These are phyloP conservation scores for Gyps fulvus DNA, from an alignment of 2,113 vertebrate genomes.

Conservation along the genomic window DNA sequence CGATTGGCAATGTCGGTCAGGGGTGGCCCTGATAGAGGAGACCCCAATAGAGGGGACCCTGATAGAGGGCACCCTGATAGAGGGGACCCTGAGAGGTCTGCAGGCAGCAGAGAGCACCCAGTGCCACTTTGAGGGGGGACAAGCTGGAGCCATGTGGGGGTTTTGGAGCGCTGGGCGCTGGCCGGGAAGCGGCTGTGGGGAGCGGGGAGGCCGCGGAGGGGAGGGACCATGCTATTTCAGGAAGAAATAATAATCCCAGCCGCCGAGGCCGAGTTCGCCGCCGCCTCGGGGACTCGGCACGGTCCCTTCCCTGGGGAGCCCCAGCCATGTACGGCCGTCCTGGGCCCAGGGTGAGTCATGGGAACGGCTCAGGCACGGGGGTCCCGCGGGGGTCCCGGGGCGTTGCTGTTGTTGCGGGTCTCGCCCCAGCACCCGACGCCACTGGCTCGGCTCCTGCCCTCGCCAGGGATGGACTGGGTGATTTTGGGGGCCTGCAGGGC, in stretches of 20 bases:
- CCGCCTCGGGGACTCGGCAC: background rate
- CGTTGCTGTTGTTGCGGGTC: background rate
- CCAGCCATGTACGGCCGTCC: background rate
- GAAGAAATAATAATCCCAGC: background rate
- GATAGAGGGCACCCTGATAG: background rate
- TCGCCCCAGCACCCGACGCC: accelerated
- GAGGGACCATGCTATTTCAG: background rate
- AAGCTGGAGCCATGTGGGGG: background rate
- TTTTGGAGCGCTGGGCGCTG: background rate
- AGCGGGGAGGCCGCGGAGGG: background rate
- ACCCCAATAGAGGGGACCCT: no score
- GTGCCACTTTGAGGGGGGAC: no score
- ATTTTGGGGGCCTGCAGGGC: background rate
- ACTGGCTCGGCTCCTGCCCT: no score
- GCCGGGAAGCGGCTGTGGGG: background rate
- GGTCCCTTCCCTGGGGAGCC: background rate
- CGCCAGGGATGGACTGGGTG: accelerated
- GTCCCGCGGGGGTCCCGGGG: background rate
- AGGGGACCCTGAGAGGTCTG: background rate
- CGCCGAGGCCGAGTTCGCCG: background rate
- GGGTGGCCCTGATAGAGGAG: background rate
- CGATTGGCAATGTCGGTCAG: no score
- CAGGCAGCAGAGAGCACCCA: background rate
- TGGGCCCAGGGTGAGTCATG: background rate
- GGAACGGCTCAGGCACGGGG: background rate